Evolutionary conservation across 2,113 vertebrate species (phyloP), one percentile per base, ranked within the genome.

Genomic region (Paralichthys olivaceus): DNA sequence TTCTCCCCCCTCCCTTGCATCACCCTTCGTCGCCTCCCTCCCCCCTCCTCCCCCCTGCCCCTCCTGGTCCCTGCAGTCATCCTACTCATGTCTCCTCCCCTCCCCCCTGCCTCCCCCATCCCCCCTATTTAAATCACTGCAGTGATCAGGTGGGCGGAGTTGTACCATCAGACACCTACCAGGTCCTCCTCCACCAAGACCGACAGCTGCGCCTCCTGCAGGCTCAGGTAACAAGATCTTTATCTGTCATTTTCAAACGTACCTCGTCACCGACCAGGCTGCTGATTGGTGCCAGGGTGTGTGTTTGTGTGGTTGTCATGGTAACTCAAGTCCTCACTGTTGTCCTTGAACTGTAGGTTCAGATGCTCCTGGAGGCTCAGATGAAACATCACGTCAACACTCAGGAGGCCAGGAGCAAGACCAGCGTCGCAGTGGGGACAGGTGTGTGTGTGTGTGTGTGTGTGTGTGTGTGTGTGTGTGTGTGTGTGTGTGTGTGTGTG

Each of bases 351-450:
- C 61, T 7, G 29, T 81, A 99, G 97, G 97, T 99, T 83, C 96
- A 98, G 29, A 97, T 96, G 87, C 87, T 99, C 12, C 80, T 99
- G 78, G 96, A 97, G 81, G 96, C 95, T 4, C 98, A 99, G 80
- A 89, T 88, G 85, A 89, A 56, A 67, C 78, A 75, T 84, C 93
- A 15, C 32, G 59, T 86, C 75, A 40, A 76, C 85, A 4, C 0
- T 72, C 89, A 1, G 84, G 32, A 43, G 1, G 2, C 40, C 45
- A 95, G 62, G 75, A 94, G 74, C 69, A 94, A 93, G n/a, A 93
- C 96, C 58, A 99, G 96, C 93, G 89, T 99, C 63, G 97, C 97
- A 4, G 97, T 99, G 49, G 95, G 93, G 89, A 99, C 98, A 95
- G 98, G 98, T 99, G 93, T 40, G 37, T 40, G 37, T 40, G 11